phyloP scores from a whole-genome alignment of 2,113 vertebrate genomes.

The Xyrauchen texanus region DNA sequence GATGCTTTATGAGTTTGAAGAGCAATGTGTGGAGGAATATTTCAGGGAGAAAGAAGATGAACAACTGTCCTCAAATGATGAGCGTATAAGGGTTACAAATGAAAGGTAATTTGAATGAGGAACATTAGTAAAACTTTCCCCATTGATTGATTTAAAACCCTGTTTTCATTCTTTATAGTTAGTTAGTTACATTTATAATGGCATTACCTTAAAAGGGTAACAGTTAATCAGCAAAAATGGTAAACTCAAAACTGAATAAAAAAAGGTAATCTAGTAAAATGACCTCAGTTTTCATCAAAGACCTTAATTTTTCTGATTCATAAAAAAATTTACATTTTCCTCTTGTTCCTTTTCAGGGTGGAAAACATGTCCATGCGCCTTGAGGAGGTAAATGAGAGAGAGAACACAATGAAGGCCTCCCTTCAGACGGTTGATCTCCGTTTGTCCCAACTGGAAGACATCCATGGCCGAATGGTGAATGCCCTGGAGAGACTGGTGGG shows the following conservation, averaged over 20 bases:
- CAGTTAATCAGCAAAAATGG: too few species aligned
- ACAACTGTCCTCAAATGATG: constrained; percentile 90
- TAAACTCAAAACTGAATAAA: too few species aligned
- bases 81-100: constrained; percentile 91
- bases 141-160: too few species aligned
- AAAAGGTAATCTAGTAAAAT: too few species aligned
- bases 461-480: constrained; percentile 84
- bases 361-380: constrained; percentile 98
- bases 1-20: constrained; percentile 93
- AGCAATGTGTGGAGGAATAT: constrained; percentile 93
- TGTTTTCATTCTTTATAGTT: too few species aligned
- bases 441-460: constrained; percentile 89
- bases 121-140: too few species aligned
- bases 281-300: too few species aligned
- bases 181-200: too few species aligned
- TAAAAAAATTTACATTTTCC: too few species aligned
- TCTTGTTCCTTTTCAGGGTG: constrained; percentile 75
- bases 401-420: constrained; percentile 95
- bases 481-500: constrained; percentile 90
- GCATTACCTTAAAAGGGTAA: too few species aligned
- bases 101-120: constrained; percentile 80
- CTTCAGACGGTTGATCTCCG: constrained; percentile 94
- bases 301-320: too few species aligned
- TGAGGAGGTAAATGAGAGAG: constrained; percentile 95
- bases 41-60: constrained; percentile 93